A percentile compares a stretch with the other conserved stretches of the same genome.
Conservation (phyloP, 2,113 vertebrate genomes). For the Calidris pugnax region DNA sequence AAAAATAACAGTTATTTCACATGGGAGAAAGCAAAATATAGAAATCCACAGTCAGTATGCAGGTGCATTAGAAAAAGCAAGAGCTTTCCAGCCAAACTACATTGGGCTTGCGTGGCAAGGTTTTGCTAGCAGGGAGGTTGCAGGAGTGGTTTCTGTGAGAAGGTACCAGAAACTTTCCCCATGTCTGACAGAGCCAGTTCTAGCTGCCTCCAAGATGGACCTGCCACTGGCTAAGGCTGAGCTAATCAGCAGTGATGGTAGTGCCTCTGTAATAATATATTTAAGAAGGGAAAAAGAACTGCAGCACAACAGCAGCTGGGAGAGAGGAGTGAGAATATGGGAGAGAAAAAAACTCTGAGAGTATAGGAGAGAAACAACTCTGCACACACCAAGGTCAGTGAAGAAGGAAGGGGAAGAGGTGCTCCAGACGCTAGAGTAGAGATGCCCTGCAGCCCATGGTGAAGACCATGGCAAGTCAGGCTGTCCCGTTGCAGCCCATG, state of each 20-base stretch:
- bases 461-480: background rate
- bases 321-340: background rate
- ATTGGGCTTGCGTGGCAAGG: background rate
- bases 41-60: rapidly evolving
- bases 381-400: background rate
- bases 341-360: background rate
- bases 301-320: background rate
- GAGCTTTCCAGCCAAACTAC: background rate
- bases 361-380: background rate
- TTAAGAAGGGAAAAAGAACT: background rate
- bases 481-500: background rate
- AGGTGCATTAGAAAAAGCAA: background rate
- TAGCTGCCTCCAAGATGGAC: rapidly evolving
- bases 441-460: rapidly evolving
- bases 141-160: background rate
- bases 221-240: rapidly evolving
- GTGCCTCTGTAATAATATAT: rapidly evolving
- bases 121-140: background rate
- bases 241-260: rapidly evolving
- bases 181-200: background rate
- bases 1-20: background rate
- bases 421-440: rapidly evolving
- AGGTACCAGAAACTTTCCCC: background rate
- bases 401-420: background rate
- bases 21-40: background rate